Evolutionary conservation across 2,113 vertebrate species (phyloP), one percentile per base, ranked within the genome.

Genomic region (Phaetusa simplex): DNA sequence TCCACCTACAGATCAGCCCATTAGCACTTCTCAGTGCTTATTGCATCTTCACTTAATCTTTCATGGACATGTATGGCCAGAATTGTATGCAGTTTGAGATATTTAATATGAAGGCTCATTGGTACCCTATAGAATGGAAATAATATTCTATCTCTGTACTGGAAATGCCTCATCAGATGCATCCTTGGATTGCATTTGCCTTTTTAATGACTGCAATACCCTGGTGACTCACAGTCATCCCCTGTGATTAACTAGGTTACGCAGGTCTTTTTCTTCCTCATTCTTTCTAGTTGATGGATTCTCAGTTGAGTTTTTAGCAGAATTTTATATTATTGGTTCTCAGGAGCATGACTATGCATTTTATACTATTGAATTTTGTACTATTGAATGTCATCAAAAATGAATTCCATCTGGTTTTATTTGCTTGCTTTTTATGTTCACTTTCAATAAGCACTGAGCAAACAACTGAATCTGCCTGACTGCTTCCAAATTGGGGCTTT

Each of bases 401-500:
- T 50, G 2, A 93, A 52, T 71, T 83, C 29, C 23, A 62, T 73
- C 86, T 86, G 71, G 32, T 81, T 94, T 88, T 86, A 64, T 95
- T 95, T 94, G 10, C 64, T 90, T 92, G n/a, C 9, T 81, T 90
- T 96, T 93, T 79, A 26, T 67, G 55, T 82, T 88, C 24, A 9
- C 19, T 88, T 86, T 74, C 80, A 83, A 92, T 74, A 88, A 93
- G 78, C 47, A 88, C 59, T 70, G 76, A 92, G 72, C 45, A 90
- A 97, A 92, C 47, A 93, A 78, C 77, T 40, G 9, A 96, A 67
- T 94, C n/a, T 86, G 64, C 17, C 47, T 56, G 26, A 40, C 27
- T 90, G 27, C 13, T 77, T 88, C 85, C 82, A 78, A 38, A 86
- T 8, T 86, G 71, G 18, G 45, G 64, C 17, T 84, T 90, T 52